Evolutionary conservation across 2,113 vertebrate genomes (phyloP).

Genomic region (Platanista minor): DNA sequence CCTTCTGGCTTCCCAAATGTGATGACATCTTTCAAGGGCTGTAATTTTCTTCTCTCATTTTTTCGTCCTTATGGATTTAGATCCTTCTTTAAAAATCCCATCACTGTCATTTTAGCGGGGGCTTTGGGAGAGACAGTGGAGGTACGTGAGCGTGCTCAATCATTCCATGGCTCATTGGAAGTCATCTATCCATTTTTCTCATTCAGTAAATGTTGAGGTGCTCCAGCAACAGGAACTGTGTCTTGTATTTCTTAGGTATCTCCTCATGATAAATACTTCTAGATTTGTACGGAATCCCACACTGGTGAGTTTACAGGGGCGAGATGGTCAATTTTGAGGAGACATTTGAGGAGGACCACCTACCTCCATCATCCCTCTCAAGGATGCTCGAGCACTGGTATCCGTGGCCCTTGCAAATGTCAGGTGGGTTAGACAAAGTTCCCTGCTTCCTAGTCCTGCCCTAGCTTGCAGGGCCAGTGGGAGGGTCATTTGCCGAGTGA

Average conservation of each 20-base stretch:
- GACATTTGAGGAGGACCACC: background rate
- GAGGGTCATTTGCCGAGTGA: constrained; percentile 62
- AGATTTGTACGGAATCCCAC: background rate
- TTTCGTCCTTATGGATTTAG: background rate
- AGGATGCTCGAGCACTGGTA: background rate
- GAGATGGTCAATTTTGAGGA: background rate
- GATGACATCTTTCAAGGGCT: background rate
- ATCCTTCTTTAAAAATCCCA: background rate
- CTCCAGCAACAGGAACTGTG: background rate
- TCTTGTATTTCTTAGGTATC: background rate
- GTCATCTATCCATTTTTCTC: background rate
- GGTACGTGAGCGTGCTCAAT: background rate
- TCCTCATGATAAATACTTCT: background rate
- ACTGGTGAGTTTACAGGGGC: background rate
- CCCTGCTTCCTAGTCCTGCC: constrained; percentile 60
- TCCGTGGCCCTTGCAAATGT: background rate
- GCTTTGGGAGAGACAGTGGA: background rate
- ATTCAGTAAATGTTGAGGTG: background rate
- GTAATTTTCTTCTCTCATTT: background rate
- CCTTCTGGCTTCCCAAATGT: constrained; percentile 26
- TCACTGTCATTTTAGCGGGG: constrained; percentile 9
- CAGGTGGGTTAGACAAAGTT: constrained; percentile 34
- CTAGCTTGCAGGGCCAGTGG: constrained; percentile 53
- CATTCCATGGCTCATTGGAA: background rate
- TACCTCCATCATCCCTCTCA: background rate